Percentiles rank a stretch among this genome's conserved stretches.
phyloP scores from a whole-genome alignment of 2,888 invertebrate genomes.

The Sycophila texana region DNA sequence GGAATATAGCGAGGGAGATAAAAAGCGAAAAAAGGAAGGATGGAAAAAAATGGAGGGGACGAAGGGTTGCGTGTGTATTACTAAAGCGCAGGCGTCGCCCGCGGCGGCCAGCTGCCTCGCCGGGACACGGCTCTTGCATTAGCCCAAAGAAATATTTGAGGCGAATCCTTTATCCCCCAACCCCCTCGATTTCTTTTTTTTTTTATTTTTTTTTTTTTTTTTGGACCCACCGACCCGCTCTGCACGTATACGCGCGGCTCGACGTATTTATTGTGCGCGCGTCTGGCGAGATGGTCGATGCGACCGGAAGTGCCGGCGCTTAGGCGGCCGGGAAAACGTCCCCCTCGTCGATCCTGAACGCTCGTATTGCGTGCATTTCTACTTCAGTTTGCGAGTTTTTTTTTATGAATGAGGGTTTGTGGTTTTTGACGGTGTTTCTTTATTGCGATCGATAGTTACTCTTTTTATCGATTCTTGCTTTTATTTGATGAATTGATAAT shows the following conservation, averaged over 20 bases:
- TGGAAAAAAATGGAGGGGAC: not conserved
- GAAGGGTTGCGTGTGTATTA: slow-evolving; percentile 37
- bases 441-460: no score
- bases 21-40: slow-evolving; percentile 5
- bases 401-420: no score
- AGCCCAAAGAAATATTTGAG: slow-evolving; percentile 73
- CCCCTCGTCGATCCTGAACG: no score
- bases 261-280: no score
- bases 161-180: slow-evolving; percentile 57
- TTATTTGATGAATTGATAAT: no score
- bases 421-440: no score
- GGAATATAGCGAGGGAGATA: slow-evolving; percentile 12
- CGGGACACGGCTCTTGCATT: slow-evolving; percentile 73
- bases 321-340: no score
- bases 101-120: slow-evolving; percentile 27
- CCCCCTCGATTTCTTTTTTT: not conserved
- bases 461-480: no score
- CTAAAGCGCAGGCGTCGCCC: slow-evolving; percentile 30
- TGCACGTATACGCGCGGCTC: no score
- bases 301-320: no score
- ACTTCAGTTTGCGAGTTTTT: not conserved
- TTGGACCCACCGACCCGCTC: no score
- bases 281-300: no score
- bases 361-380: not conserved
- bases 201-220: not conserved